Conservation (phyloP, 2,113 vertebrate genomes). For the Rostratula benghalensis region DNA sequence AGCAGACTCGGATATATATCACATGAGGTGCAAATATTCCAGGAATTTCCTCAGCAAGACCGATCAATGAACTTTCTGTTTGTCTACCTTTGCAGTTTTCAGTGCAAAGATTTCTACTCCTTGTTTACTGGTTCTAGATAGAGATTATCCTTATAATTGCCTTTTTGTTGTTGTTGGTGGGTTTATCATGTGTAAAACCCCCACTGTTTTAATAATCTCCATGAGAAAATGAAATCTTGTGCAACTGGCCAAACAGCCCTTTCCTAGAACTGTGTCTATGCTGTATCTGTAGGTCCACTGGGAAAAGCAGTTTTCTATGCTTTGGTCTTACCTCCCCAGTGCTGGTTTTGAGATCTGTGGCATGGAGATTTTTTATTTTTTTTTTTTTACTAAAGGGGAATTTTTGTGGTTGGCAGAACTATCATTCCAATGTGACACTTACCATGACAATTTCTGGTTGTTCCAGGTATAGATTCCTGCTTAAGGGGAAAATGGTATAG, state of each 20-base stretch:
- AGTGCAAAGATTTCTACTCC: not conserved
- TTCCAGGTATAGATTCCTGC: not conserved
- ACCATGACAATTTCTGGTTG: not conserved
- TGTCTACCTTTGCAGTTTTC: slow-evolving; percentile 12
- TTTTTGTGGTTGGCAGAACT: not conserved
- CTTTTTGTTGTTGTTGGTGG: not conserved
- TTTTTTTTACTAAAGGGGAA: not conserved
- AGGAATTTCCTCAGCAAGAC: slow-evolving; percentile 49
- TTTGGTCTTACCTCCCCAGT: not conserved
- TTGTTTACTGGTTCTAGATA: not conserved
- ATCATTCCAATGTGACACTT: not conserved
- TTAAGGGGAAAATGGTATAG: not conserved
- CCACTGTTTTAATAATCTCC: not conserved
- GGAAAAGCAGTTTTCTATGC: not conserved
- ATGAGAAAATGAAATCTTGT: not conserved
- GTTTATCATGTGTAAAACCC: no score
- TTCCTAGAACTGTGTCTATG: not conserved
- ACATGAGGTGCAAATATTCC: slow-evolving; percentile 50
- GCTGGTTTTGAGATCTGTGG: not conserved
- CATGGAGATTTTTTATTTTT: not conserved
- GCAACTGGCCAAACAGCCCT: not conserved
- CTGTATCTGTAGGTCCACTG: not conserved
- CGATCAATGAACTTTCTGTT: not conserved
- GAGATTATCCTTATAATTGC: not conserved
- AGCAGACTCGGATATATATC: not conserved